These are phyloP conservation scores for Pangasius sanitwongsei DNA, from an alignment of 2,797 vertebrate genomes.

Conservation along the genomic window DNA sequence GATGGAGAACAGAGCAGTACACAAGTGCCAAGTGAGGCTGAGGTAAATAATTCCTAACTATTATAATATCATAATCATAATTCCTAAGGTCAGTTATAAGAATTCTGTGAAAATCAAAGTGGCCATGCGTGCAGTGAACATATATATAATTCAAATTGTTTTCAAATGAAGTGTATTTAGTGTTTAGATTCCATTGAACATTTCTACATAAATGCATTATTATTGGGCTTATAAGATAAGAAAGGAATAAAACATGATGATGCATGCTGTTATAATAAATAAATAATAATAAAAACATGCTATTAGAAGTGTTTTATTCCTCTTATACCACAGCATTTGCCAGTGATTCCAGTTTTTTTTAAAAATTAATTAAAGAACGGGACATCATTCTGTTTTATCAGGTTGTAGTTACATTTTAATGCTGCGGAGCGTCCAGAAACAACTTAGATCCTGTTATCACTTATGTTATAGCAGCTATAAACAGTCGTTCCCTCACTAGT, in stretches of 20 bases:
- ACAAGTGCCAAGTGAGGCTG: slow-evolving; percentile 46
- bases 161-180: not conserved
- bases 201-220: not conserved
- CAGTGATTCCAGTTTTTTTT: not conserved
- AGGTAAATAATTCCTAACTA: slow-evolving; percentile 41
- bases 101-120: not conserved
- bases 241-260: not conserved
- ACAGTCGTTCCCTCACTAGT: not conserved
- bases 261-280: not conserved
- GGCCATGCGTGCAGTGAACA: not conserved
- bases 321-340: not conserved
- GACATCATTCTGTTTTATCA: not conserved
- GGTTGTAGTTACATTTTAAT: not conserved
- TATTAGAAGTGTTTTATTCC: not conserved
- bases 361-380: not conserved
- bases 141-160: too few relatives aligned
- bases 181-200: not conserved
- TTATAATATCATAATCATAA: not conserved
- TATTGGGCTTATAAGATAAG: not conserved
- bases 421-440: not conserved
- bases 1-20: slow-evolving; percentile 45
- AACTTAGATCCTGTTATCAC: not conserved
- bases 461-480: not conserved
- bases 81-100: not conserved
- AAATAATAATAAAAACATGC: not conserved